Evolutionary conservation across 2,797 vertebrate species (phyloP).

Genomic region (Enteromius unitaeniatus): DNA sequence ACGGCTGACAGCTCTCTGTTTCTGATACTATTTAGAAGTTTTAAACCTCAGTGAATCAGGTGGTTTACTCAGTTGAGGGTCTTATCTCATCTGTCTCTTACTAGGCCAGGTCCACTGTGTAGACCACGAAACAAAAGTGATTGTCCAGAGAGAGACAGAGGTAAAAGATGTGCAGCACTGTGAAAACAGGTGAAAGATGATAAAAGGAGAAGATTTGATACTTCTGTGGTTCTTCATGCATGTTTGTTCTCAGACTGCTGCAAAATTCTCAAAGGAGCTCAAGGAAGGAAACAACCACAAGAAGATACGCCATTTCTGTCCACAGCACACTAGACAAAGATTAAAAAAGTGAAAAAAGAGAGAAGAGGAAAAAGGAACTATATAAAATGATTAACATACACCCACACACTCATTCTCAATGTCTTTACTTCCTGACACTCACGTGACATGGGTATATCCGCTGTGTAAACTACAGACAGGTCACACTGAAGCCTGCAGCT

Average conservation of each 20-base stretch:
- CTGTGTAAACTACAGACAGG: slow-evolving; percentile 59
- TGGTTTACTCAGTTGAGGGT: slow-evolving; percentile 48
- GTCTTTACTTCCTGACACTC: slow-evolving; percentile 77
- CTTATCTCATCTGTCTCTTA: neutral
- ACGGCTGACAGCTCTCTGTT: neutral
- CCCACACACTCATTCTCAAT: slow-evolving; percentile 63
- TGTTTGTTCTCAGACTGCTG: slow-evolving; percentile 70
- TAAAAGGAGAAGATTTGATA: slow-evolving; percentile 35
- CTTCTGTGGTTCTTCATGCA: slow-evolving; percentile 64
- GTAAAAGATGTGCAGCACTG: slow-evolving; percentile 26
- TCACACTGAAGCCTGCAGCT: slow-evolving; percentile 58
- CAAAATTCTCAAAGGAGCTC: slow-evolving; percentile 62
- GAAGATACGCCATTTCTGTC: slow-evolving; percentile 5
- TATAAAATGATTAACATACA: slow-evolving; percentile 66
- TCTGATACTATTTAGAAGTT: neutral
- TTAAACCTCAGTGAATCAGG: slow-evolving; percentile 28
- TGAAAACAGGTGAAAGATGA: slow-evolving; percentile 74
- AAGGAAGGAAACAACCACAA: slow-evolving; percentile 51
- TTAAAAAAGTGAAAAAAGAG: slow-evolving; percentile 62
- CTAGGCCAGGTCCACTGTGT: neutral
- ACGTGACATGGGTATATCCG: slow-evolving; percentile 82
- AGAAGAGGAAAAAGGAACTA: slow-evolving; percentile 35
- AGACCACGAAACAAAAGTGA: slow-evolving; percentile 19
- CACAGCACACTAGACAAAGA: slow-evolving; percentile 58
- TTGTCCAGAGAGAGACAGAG: slow-evolving; percentile 18